Evolutionary conservation across 1,140 invertebrate genomes (phyloP), one percentile per base, ranked within the genome.

Genomic region (Orchesella cincta): DNA sequence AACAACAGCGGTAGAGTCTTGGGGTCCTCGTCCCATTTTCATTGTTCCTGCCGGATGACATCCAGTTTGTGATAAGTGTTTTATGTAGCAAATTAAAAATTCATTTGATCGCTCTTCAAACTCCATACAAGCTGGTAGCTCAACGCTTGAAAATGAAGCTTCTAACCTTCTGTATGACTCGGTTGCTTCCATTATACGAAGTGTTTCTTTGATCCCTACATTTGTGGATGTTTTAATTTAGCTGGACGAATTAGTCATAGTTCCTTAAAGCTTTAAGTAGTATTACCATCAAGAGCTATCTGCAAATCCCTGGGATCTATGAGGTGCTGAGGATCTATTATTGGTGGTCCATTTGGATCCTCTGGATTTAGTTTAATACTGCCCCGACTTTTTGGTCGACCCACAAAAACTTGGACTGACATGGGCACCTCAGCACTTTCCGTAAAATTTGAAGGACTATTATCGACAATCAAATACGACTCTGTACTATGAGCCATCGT

Each of bases 11-110:
- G 82, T 83, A 0, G 82, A 76, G 78, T 87, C 87, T 20, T 76
- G 74, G 1, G 81, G 73, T 1, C 85, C 85, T 5, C 86, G 34
- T 0, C 87, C 90, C 90, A 91, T 91, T 84, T 88, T 90, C 79
- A 88, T 89, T 0, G 90, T 90, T 29, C 89, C 88, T 0, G 86
- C 86, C 1, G 87, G 87, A 85, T 91, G 90, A 86, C 87, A 84
- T 82, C 90, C 87, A 16, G 87, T 85, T 0, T 71, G 57, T 5
- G 83, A 82, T 31, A 81, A 79, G n/a, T 80, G 75, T 51, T 82
- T 74, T 0, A 82, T 81, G 62, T 82, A 81, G 77, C 86, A 87
- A 52, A 79, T 76, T 77, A 84, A 83, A 73, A 86, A 86, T 1
- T 79, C 73, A 46, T 85, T 84, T 0, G 78, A 78, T 1, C 77